Evolutionary conservation across 2,888 invertebrate species (phyloP).

Genomic region (Xanthostigma xanthostigma): DNA sequence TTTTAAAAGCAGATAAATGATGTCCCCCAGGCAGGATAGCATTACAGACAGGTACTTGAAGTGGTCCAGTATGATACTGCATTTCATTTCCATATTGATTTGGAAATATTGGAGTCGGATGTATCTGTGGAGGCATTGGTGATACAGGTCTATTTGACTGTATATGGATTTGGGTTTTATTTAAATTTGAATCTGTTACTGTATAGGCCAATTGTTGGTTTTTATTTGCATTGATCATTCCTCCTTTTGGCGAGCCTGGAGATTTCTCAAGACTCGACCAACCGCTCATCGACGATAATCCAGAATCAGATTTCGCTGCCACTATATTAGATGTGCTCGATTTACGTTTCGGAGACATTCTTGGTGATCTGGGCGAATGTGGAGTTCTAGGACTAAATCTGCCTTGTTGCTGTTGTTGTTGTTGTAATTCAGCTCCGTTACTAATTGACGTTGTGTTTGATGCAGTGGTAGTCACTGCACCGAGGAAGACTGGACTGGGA

Average conservation of each 20-base stretch:
- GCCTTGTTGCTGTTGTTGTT: slow-evolving; percentile 25
- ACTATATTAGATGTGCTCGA: slow-evolving; percentile 43
- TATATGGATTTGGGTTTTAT: slow-evolving; percentile 7
- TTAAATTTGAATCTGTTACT: slow-evolving; percentile 5
- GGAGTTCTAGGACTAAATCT: slow-evolving; percentile 46
- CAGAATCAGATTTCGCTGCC: slow-evolving; percentile 72
- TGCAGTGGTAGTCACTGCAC: slow-evolving; percentile 21
- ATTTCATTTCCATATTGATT: slow-evolving; percentile 15
- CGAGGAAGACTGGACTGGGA: slow-evolving; percentile 30
- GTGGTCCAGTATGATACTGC: slow-evolving; percentile 18
- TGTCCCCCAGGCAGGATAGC: slow-evolving; percentile 31
- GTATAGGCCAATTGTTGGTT: slow-evolving; percentile 1
- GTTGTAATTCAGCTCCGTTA: slow-evolving; percentile 10
- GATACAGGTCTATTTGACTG: slow-evolving; percentile 12
- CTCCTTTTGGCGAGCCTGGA: slow-evolving; percentile 60
- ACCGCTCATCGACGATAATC: slow-evolving; percentile 74
- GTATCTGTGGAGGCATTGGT: slow-evolving; percentile 12
- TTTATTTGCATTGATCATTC: slow-evolving; percentile 9
- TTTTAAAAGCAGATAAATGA: slow-evolving; percentile 37
- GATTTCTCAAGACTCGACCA: slow-evolving; percentile 78
- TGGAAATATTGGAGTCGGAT: slow-evolving; percentile 11
- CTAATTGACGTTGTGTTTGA: slow-evolving; percentile 23
- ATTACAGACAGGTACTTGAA: slow-evolving; percentile 18
- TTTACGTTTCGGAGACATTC: slow-evolving; percentile 52
- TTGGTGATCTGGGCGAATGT: slow-evolving; percentile 55